Evolutionary conservation across 30 jellyfish, hydroid and myxozoan genomes (phyloP), one percentile per base, ranked within the genome.

Genomic region (Pelagia noctiluca): DNA sequence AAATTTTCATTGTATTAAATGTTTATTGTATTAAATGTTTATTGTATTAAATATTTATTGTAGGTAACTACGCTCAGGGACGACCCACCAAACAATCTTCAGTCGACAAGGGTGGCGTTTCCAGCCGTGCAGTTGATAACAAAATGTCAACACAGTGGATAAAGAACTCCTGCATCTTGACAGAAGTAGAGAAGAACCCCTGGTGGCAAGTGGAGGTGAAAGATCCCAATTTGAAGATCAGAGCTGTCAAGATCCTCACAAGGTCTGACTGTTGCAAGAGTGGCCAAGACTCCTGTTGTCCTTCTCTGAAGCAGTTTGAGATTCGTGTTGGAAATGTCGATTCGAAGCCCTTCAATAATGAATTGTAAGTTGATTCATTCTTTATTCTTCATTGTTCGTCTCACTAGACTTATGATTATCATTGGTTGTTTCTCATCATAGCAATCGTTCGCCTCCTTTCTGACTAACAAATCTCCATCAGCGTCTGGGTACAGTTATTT

Each of bases 261-360:
- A 42, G 57, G 16, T 8, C 12, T 5, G 57, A 42, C 57, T 42
- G 57, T 42, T 42, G 57, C 57, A 16, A 16, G 16, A 42, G 57
- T 42, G 57, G 57, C 8, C 12, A 42, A 5, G 57, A 42, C 12
- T 42, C 57, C 57, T 42, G 57, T 42, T 42, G 57, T 42, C 57
- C 57, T 5, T 5, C 8, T 5, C 57, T 42, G 16, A 42, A 42
- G 57, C 8, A 42, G 8, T 42, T 80, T 32, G 66, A 80, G 28
- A 50, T 80, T 42, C 90, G 83, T 65, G 66, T 80, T 65, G 83
- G 83, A 28, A 80, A 80, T 36, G 67, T 80, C 3, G 84, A 80
- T 42, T 48, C 42, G 3, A 77, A 77, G 33, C 89, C 89, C 23
- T 10, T 25, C 35, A 80, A 78, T 16, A 77, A 77, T 77, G 52